A percentile compares a stretch with the other conserved stretches of the same genome.
Evolutionary conservation across 2,888 invertebrate genomes (phyloP).

Genomic region (Ephialtes manifestator): DNA sequence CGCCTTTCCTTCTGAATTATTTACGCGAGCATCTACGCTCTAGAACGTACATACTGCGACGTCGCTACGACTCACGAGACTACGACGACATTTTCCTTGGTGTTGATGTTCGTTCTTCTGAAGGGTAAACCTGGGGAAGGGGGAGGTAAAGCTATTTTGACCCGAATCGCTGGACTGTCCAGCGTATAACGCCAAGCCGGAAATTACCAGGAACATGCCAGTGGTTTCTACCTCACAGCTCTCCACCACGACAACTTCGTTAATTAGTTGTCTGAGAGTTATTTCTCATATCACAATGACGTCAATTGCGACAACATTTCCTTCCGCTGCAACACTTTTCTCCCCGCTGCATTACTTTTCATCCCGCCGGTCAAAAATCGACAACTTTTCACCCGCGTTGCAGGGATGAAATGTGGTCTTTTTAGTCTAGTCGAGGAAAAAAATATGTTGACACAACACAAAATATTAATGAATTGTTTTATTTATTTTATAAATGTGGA

Average conservation of each 20-base stretch:
- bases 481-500: neutral
- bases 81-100: constrained; percentile 5
- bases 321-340: too few relatives aligned
- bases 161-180: constrained; percentile 61
- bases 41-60: constrained; percentile 19
- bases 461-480: neutral
- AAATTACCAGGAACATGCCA: constrained; percentile 42
- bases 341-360: too few relatives aligned
- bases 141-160: constrained; percentile 54
- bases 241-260: constrained; percentile 42
- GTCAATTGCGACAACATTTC: neutral
- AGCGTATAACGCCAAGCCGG: constrained; percentile 22
- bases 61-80: constrained; percentile 15
- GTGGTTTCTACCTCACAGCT: constrained; percentile 26
- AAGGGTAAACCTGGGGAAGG: constrained; percentile 12
- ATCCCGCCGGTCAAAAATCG: too few relatives aligned
- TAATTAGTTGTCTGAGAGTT: constrained; percentile 40
- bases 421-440: neutral
- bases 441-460: constrained; percentile 3
- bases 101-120: constrained; percentile 41
- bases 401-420: too few relatives aligned
- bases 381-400: too few relatives aligned
- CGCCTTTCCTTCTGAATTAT: constrained; percentile 82
- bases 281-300: neutral
- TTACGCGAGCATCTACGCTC: constrained; percentile 73